phyloP scores from a whole-genome alignment of 2,113 vertebrate genomes.

The Larimichthys crocea region DNA sequence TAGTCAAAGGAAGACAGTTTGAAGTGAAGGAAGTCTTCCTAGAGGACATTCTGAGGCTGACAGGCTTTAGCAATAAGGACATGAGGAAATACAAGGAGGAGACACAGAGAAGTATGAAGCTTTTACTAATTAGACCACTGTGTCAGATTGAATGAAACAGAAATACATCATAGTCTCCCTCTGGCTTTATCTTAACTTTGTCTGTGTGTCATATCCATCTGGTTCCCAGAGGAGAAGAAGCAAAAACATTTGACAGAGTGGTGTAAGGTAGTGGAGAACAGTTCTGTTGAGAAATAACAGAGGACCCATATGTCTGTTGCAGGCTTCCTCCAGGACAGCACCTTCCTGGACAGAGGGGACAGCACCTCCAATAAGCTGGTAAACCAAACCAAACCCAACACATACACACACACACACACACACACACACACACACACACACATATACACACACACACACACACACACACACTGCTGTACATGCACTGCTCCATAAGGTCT shows the following conservation, averaged over 20 bases:
- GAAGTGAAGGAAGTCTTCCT: constrained; percentile 95
- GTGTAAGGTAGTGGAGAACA: constrained; percentile 84
- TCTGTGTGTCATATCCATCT: not conserved
- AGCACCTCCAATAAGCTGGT: constrained; percentile 85
- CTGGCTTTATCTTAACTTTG: not conserved
- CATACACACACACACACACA: not conserved
- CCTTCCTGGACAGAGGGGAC: constrained; percentile 80
- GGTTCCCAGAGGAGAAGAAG: constrained; percentile 86
- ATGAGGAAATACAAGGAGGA: constrained; percentile 90
- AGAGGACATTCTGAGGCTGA: constrained; percentile 92
- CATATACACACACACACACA: not conserved
- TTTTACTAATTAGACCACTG: not conserved
- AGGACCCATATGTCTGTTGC: constrained; percentile 58
- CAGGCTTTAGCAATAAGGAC: constrained; percentile 89
- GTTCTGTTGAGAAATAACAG: constrained; percentile 68
- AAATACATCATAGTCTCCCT: not conserved
- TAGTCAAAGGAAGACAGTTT: constrained; percentile 91
- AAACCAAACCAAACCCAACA: constrained; percentile 39
- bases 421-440: not conserved
- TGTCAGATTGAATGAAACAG: not conserved
- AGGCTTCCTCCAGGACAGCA: constrained; percentile 76
- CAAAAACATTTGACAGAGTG: constrained; percentile 89
- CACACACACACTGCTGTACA: too few species aligned
- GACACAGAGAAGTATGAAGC: constrained; percentile 86
- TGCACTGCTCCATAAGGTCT: too few species aligned